phyloP scores from a whole-genome alignment of 2,888 invertebrate species.

The Caenorhabditis angaria region DNA sequence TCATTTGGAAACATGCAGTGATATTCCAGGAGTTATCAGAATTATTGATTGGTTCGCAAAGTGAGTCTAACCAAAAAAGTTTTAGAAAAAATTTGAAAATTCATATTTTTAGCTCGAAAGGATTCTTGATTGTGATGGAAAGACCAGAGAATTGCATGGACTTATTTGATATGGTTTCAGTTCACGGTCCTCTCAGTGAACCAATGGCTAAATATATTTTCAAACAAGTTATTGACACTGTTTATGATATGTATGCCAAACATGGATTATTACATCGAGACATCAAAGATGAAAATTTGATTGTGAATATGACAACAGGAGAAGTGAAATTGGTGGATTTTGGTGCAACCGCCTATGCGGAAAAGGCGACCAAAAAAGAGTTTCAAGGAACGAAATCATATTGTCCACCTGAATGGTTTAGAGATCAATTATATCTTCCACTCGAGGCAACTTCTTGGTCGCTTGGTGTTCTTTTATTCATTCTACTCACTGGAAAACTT shows the following conservation, averaged over 20 bases:
- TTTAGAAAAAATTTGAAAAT: slow-evolving; percentile 3
- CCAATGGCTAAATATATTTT: slow-evolving; percentile 63
- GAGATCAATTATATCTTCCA: slow-evolving; percentile 63
- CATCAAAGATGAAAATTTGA: slow-evolving; percentile 69
- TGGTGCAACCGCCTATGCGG: slow-evolving; percentile 64
- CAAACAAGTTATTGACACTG: slow-evolving; percentile 58
- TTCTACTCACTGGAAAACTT: slow-evolving; percentile 60
- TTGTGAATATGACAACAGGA: slow-evolving; percentile 66
- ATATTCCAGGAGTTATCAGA: slow-evolving; percentile 63
- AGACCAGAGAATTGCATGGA: slow-evolving; percentile 65
- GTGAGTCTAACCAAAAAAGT: slow-evolving; percentile 31
- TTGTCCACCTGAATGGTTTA: slow-evolving; percentile 70
- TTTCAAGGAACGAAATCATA: slow-evolving; percentile 68
- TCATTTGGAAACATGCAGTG: slow-evolving; percentile 63
- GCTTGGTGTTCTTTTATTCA: slow-evolving; percentile 78
- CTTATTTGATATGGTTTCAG: slow-evolving; percentile 65
- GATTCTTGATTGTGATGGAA: slow-evolving; percentile 69
- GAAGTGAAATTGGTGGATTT: slow-evolving; percentile 67
- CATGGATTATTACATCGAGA: slow-evolving; percentile 67
- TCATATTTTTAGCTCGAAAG: slow-evolving; percentile 59
- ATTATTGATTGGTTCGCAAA: slow-evolving; percentile 69
- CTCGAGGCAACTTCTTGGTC: slow-evolving; percentile 83
- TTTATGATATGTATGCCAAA: slow-evolving; percentile 60
- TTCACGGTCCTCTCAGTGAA: slow-evolving; percentile 64
- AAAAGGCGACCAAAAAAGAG: slow-evolving; percentile 63